These are phyloP conservation scores for Dendrophyllia cribrosa DNA, from an alignment of 64 coral and sea anemone genomes.

Conservation along the genomic window DNA sequence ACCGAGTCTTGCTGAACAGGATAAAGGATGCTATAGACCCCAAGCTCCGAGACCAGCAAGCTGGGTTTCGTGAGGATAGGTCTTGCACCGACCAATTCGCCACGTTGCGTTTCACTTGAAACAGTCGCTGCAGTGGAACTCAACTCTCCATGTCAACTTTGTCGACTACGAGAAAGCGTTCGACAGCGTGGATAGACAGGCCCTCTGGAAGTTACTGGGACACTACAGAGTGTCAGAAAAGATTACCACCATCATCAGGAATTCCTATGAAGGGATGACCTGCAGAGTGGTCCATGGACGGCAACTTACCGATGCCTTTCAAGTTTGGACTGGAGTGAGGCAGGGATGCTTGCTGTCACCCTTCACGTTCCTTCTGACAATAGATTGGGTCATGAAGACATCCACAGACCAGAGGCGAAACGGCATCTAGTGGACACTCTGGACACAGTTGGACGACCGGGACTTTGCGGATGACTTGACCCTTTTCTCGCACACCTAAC, in stretches of 20 bases:
- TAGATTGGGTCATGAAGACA: not conserved
- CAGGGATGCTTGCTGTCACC: not conserved
- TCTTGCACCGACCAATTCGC: conserved; percentile 12
- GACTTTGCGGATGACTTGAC: not conserved
- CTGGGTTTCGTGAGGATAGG: conserved; percentile 10
- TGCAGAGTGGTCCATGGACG: not conserved
- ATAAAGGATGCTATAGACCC: not conserved
- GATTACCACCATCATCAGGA: too few relatives aligned
- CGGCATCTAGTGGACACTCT: not conserved
- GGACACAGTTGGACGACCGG: not conserved
- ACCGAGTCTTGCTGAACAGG: conserved; percentile 13
- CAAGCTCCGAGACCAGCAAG: conserved; percentile 1
- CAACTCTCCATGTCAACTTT: not conserved
- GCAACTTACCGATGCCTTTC: not conserved
- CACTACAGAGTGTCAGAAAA: not conserved
- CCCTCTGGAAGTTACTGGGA: not conserved
- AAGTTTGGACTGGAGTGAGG: not conserved
- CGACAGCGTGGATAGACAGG: not conserved
- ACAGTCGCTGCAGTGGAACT: conserved; percentile 5
- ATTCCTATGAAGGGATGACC: not conserved
- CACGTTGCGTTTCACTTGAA: not conserved
- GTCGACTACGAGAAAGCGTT: not conserved
- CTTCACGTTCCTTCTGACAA: not conserved
- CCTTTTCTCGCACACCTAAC: not conserved
- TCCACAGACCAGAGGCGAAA: not conserved